A percentile compares a stretch with the other conserved stretches of the same genome.
phyloP scores from a whole-genome alignment of 2,888 invertebrate genomes.

The Digitonthophagus gazella region DNA sequence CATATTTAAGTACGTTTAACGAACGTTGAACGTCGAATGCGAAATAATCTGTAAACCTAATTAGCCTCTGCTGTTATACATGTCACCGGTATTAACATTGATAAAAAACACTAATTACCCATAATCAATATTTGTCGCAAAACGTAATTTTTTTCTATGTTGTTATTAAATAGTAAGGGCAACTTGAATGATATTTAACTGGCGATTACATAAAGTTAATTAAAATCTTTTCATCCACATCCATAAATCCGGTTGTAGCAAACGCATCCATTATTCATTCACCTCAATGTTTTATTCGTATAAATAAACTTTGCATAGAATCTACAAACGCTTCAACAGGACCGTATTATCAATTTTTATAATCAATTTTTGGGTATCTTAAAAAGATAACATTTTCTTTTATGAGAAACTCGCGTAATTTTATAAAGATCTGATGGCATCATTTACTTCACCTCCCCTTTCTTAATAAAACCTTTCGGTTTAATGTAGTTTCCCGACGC shows the following conservation, averaged over 20 bases:
- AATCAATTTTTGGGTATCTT: no score
- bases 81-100: not conserved
- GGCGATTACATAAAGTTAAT: not conserved
- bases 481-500: not conserved
- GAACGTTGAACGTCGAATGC: not conserved
- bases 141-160: no score
- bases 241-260: not conserved
- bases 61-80: not conserved
- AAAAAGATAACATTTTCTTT: no score
- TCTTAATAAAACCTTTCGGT: not conserved
- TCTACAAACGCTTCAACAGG: no score
- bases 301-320: not conserved
- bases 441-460: no score
- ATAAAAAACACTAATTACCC: not conserved
- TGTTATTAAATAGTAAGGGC: no score
- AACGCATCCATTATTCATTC: not conserved
- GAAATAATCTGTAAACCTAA: not conserved
- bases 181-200: not conserved
- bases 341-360: no score
- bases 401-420: no score
- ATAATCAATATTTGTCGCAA: not conserved
- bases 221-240: not conserved
- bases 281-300: not conserved
- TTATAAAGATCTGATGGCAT: no score
- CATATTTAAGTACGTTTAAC: not conserved